These are phyloP conservation scores for Fragum sueziense DNA, from an alignment of 2,888 invertebrate species.

Conservation along the genomic window DNA sequence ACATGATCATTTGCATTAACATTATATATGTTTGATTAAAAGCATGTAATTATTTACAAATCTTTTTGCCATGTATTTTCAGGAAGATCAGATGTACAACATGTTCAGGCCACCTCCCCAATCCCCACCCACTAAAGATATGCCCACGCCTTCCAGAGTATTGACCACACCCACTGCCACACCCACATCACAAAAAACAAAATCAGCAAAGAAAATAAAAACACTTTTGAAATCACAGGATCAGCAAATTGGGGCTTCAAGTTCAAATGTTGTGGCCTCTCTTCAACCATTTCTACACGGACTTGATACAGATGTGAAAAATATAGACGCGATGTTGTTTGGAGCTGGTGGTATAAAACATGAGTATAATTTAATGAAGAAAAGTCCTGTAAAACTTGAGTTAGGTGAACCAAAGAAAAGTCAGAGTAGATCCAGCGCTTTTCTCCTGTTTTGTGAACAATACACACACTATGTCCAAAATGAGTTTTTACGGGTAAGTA, in stretches of 20 bases:
- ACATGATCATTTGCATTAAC: too few species aligned
- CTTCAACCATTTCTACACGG: slow-evolving; percentile 59
- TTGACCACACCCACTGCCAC: slow-evolving; percentile 1
- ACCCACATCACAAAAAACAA: slow-evolving; percentile 38
- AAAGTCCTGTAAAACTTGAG: slow-evolving; percentile 22
- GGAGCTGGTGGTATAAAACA: slow-evolving; percentile 64
- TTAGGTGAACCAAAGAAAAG: slow-evolving; percentile 73
- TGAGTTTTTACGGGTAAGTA: slow-evolving; percentile 73
- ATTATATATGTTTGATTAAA: too few species aligned
- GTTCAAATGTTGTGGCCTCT: slow-evolving; percentile 55
- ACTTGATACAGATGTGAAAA: background rate
- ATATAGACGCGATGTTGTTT: slow-evolving; percentile 41
- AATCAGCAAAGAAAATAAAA: slow-evolving; percentile 52
- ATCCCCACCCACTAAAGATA: slow-evolving; percentile 23
- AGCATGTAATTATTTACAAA: too few species aligned
- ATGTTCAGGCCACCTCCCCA: slow-evolving; percentile 51
- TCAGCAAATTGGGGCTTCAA: slow-evolving; percentile 46
- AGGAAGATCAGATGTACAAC: slow-evolving; percentile 76
- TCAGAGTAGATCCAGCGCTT: slow-evolving; percentile 73
- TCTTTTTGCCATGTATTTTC: too few species aligned
- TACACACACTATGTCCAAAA: slow-evolving; percentile 72
- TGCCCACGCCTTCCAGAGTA: background rate
- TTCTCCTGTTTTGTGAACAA: slow-evolving; percentile 77
- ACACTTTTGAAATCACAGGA: slow-evolving; percentile 49
- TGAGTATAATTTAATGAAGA: background rate